A percentile compares a stretch with the other conserved stretches of the same genome.
Conservation (phyloP, 64 coral and sea anemone species). For the Stichodactyla mertensii region DNA sequence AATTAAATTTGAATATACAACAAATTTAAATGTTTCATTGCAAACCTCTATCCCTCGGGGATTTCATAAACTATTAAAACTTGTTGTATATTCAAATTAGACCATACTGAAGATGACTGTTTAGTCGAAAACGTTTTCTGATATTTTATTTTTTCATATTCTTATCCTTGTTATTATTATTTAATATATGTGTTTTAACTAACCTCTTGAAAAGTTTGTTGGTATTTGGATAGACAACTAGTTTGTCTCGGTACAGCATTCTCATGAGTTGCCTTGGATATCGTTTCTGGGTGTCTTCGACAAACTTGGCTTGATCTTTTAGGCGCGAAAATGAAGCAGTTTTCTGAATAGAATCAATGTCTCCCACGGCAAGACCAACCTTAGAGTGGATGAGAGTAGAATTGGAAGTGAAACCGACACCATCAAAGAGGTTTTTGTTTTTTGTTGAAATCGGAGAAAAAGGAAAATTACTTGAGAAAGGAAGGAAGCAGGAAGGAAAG, state of each 20-base stretch:
- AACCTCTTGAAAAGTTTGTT: constrained; percentile 42
- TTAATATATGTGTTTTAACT: not conserved
- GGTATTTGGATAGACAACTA: constrained; percentile 50
- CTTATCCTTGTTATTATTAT: too few species aligned
- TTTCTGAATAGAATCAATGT: constrained; percentile 82
- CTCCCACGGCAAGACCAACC: constrained; percentile 84
- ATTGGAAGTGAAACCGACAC: not conserved
- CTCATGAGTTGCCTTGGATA: constrained; percentile 40
- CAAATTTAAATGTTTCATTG: too few species aligned
- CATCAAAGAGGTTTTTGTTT: not conserved
- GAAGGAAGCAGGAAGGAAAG: not conserved
- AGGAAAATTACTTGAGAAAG: not conserved
- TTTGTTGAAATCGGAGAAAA: not conserved
- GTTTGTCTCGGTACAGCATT: not conserved
- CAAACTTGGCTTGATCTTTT: constrained; percentile 55
- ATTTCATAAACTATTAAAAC: too few species aligned
- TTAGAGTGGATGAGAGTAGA: not conserved
- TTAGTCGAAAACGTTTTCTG: too few species aligned
- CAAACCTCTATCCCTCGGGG: too few species aligned
- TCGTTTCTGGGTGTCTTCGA: constrained; percentile 33
- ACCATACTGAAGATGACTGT: too few species aligned
- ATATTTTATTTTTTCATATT: too few species aligned
- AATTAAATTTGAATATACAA: too few species aligned
- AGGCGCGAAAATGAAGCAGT: constrained; percentile 53
- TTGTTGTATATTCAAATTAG: too few species aligned